A percentile compares a stretch with the other conserved stretches of the same genome.
Evolutionary conservation across 2,797 vertebrate genomes (phyloP).

Genomic region (Xenentodon cancila): DNA sequence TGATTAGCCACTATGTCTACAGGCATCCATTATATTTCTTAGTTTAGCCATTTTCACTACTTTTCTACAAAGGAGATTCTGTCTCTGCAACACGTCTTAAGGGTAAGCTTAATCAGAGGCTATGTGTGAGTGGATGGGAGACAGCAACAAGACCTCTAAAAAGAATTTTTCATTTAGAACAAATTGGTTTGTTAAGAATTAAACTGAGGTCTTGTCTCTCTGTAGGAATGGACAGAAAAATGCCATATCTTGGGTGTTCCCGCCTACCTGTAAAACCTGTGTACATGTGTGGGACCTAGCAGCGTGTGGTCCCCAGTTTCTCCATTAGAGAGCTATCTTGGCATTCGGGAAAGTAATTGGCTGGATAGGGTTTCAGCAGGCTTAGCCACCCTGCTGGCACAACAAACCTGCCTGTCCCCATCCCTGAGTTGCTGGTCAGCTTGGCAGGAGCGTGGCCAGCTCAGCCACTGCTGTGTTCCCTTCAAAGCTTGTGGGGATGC

Average conservation of each 20-base stretch:
- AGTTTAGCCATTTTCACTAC: conserved; percentile 54
- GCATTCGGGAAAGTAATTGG: conserved; percentile 81
- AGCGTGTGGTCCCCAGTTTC: conserved; percentile 74
- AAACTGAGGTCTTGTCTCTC: conserved; percentile 44
- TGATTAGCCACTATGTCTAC: conserved; percentile 76
- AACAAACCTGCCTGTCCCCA: conserved; percentile 68
- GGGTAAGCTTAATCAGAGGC: conserved; percentile 78
- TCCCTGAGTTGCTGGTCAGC: conserved; percentile 71
- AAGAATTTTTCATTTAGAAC: conserved; percentile 73
- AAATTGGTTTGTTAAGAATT: conserved; percentile 74
- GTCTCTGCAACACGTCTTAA: conserved; percentile 72
- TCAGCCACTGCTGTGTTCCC: conserved; percentile 60
- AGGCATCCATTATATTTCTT: conserved; percentile 51
- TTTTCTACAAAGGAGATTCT: conserved; percentile 54
- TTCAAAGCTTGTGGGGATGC: conserved; percentile 76
- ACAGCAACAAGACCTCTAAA: conserved; percentile 65
- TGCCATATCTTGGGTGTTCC: conserved; percentile 29
- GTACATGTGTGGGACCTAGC: conserved; percentile 63
- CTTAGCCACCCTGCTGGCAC: conserved; percentile 82
- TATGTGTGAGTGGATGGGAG: conserved; percentile 64
- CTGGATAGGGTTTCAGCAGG: conserved; percentile 77
- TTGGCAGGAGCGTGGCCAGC: conserved; percentile 73
- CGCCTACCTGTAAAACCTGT: conserved; percentile 52
- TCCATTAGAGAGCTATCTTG: conserved; percentile 80
- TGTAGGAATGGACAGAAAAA: conserved; percentile 44